These are phyloP conservation scores for Cerastis leucographa DNA, from an alignment of 2,888 invertebrate genomes.

Conservation along the genomic window DNA sequence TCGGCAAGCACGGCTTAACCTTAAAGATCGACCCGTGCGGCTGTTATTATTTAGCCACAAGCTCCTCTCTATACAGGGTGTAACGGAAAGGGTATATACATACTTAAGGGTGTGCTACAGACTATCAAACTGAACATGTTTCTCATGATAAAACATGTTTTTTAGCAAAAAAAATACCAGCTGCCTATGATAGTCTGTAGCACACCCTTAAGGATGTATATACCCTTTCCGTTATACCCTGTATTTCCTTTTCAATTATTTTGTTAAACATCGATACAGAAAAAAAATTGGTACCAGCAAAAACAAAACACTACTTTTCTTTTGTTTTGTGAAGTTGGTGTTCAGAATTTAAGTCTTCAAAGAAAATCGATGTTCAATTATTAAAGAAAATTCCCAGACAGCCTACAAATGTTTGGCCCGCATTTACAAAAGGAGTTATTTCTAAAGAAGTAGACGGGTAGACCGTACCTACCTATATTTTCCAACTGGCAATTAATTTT, in stretches of 20 bases:
- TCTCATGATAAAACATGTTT: too few species aligned
- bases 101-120: too few species aligned
- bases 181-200: too few species aligned
- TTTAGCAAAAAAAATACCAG: too few species aligned
- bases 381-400: conserved; percentile 23
- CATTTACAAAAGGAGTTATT: conserved; percentile 35
- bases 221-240: too few species aligned
- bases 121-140: too few species aligned
- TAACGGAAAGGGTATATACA: too few species aligned
- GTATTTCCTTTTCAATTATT: not conserved
- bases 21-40: too few species aligned
- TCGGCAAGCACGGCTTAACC: too few species aligned
- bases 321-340: not conserved
- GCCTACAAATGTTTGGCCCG: conserved; percentile 29
- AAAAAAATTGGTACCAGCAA: not conserved
- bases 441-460: conserved; percentile 38
- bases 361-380: conserved; percentile 46
- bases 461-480: conserved; percentile 14
- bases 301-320: not conserved
- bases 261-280: not conserved
- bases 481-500: conserved; percentile 39
- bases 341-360: not conserved
- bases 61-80: too few species aligned
- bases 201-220: too few species aligned
- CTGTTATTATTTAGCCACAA: too few species aligned